Base-by-base conservation (phyloP, 2,797 vertebrate genomes). In the Scyliorhinus canicula region DNA sequence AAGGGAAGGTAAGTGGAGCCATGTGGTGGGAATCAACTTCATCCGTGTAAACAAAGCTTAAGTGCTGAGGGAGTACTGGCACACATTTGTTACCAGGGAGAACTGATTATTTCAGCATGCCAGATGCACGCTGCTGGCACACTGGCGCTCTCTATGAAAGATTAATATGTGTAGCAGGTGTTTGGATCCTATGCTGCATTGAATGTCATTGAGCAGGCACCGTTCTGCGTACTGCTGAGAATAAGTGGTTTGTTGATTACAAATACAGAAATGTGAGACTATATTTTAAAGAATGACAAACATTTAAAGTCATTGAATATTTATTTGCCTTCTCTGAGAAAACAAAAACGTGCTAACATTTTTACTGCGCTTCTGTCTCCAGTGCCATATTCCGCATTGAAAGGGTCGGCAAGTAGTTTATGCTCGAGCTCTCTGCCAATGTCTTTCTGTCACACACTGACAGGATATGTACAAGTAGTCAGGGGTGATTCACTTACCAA, bases 131-230 rank as follows among this genome's bases (percentile, higher is more conserved):
- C 40, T 71, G 67, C 67, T 94, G 93, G 93, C 93, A 55, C 93
- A 71, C 47, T 94, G 65, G 28, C 67, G 35, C 93, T 35, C 26
- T 31, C 26, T 71, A 94, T 94, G 65, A 94, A 71, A 69, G 93
- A 94, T 94, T 94, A 71, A 94, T 74, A 35, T 69, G 93, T 94
- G 67, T 74, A 94, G 93, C 93, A 94, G 93, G 93, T 94, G 93
- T 50, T 94, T 71, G 93, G 93, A 94, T 50, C 44, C 67, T 50
- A 31, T 74, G 67, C 44, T n/a, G 31, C 93, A 94, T 31, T 71
- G 67, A 69, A 94, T 94, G 93, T 94, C 40, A 74, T 94, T 52
- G 67, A 94, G 31, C 40, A 69, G 44, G 67, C 65, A 94, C 65
- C 52, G 44, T 31, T 52, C 47, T 94, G 67, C 44, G 6, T 16